Evolutionary conservation across 2,888 invertebrate genomes (phyloP), one percentile per base, ranked within the genome.

Genomic region (Chydorus sphaericus): DNA sequence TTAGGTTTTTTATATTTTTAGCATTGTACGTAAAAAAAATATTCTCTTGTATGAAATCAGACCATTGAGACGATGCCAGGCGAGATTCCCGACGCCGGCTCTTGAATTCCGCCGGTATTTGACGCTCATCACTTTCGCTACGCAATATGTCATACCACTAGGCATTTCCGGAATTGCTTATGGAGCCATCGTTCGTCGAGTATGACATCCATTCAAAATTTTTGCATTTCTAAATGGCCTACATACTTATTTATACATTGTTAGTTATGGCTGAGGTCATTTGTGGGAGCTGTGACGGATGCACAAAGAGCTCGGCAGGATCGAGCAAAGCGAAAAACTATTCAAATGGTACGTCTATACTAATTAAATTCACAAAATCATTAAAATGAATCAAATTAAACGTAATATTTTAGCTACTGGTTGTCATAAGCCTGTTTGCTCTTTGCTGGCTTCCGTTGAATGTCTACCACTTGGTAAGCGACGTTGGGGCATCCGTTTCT

Each of bases 391-490:
- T 4, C 8, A 39, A 39, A 16, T 26, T 20, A n/a, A 18, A 5
- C 23, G n/a, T 26, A 23, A 44, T 7, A 44, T 26, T 44, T 7
- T 7, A 44, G 44, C 63, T 73, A 20, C 66, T 71, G 16, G 61
- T 70, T 5, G 71, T 73, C 3, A 69, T 72, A 14, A 63, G 69
- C 11, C 65, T 68, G 23, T 73, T 73, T 62, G 69, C 69, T 3
- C 54, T 70, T 3, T 71, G 70, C 57, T 73, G 72, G 72, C 65
- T 74, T 60, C 76, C 76, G 0, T 66, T 73, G 18, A 71, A 71
- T 56, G 59, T 70, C 48, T 73, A 71, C 60, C 71, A 72, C 58
- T 60, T 71, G 10, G 64, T 72, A 39, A 66, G 68, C 6, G 67
- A 69, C 59, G 64, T 70, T 38, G 66, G 68, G 48, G 65, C 65